phyloP scores from a whole-genome alignment of 1,140 invertebrate species.

The Lepidurus couesii region DNA sequence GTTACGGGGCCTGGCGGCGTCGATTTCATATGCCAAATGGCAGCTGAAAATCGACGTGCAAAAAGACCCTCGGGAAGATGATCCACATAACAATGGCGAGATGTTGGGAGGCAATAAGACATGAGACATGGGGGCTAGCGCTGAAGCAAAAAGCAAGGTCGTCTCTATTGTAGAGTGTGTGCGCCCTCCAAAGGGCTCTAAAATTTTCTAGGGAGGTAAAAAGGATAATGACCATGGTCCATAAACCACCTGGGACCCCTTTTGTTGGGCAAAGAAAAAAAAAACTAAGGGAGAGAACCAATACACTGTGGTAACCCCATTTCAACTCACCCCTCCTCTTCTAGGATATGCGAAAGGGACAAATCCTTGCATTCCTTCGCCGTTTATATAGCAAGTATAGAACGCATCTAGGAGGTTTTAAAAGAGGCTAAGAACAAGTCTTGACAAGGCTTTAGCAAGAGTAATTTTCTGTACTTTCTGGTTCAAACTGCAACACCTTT shows the following conservation, averaged over 20 bases:
- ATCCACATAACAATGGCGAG: conserved; percentile 3
- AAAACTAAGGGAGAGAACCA: background rate
- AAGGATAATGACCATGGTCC: conserved; percentile 21
- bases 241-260: conserved; percentile 16
- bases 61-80: background rate
- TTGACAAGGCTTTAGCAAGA: background rate
- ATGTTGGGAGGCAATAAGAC: background rate
- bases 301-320: conserved; percentile 8
- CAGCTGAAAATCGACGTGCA: background rate
- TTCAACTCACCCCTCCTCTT: background rate
- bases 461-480: background rate
- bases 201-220: background rate
- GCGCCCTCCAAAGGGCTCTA: background rate
- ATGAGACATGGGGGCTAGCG: background rate
- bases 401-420: too few species aligned
- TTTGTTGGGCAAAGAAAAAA: conserved; percentile 9
- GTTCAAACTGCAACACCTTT: background rate
- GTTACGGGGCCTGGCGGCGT: background rate
- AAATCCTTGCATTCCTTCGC: background rate
- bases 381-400: background rate
- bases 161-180: background rate
- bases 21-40: background rate
- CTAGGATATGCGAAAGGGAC: background rate
- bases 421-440: background rate
- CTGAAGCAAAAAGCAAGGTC: background rate